Percentiles rank a stretch among this genome's conserved stretches.
Evolutionary conservation across 2,888 invertebrate genomes (phyloP).

Genomic region (Drosophila robusta): DNA sequence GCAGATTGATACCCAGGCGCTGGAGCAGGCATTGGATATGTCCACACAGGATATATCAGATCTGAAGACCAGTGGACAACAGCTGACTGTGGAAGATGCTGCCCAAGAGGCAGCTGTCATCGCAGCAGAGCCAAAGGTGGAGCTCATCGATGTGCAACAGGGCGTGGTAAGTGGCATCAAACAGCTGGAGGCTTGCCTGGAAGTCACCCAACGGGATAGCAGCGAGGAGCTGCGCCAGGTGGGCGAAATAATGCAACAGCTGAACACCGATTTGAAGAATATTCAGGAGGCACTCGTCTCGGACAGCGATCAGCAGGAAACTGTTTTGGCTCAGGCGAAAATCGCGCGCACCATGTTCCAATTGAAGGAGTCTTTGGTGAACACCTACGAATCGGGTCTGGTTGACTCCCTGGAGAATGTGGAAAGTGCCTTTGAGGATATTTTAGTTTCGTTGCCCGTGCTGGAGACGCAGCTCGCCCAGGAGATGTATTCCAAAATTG

Average conservation of each 20-base stretch:
- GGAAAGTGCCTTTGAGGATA: conserved; percentile 83
- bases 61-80: conserved; percentile 85
- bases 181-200: conserved; percentile 81
- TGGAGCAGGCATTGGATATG: conserved; percentile 86
- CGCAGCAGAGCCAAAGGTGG: conserved; percentile 40
- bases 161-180: conserved; percentile 81
- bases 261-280: conserved; percentile 71
- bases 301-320: conserved; percentile 63
- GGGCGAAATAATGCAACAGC: conserved; percentile 74
- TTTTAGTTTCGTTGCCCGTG: conserved; percentile 81
- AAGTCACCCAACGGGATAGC: conserved; percentile 56
- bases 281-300: conserved; percentile 65
- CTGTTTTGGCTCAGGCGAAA: conserved; percentile 70
- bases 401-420: conserved; percentile 81
- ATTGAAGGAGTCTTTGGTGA: conserved; percentile 83
- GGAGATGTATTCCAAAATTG: conserved; percentile 84
- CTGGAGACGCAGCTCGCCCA: conserved; percentile 85
- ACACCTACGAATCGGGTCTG: conserved; percentile 82
- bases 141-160: conserved; percentile 55
- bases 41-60: conserved; percentile 87
- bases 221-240: conserved; percentile 72
- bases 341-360: conserved; percentile 82
- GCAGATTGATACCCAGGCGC: conserved; percentile 69
- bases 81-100: conserved; percentile 58
- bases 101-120: conserved; percentile 39